Evolutionary conservation across 2,888 invertebrate species (phyloP), one percentile per base, ranked within the genome.

Genomic region (Nomada hirtipes): DNA sequence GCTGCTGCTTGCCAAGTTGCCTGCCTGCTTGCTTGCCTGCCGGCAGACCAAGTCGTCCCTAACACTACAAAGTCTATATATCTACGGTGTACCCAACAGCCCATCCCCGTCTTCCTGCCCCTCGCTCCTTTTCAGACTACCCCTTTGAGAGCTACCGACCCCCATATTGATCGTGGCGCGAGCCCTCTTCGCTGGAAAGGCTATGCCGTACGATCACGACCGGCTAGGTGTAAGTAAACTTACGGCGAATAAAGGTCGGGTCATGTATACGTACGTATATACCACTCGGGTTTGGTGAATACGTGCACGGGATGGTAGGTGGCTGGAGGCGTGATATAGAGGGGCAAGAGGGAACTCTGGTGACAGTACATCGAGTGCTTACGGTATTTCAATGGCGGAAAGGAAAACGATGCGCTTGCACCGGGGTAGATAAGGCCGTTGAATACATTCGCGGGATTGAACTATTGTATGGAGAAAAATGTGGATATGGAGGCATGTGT

Each of bases 81-180:
- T 89, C 88, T 83, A 83, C 84, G 83, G 87, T 85, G 85, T 88
- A 89, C 87, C 88, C 80, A 83, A 73, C 78, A 72, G 79, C 83
- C 59, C 73, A 61, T 80, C 72, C 64, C 59, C 76, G 61, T 29
- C 83, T 74, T 75, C 80, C 87, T 73, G 80, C 76, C 75, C 88
- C 86, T 89, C 86, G 36, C 78, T 79, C 79, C 82, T 84, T 81
- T 79, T 74, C 84, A 77, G 65, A 69, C 89, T 79, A 86, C 90
- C 88, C 89, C 83, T 84, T 82, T 82, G 71, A 82, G 84, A 87
- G 88, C 86, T 88, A 89, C 90, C 89, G 88, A 84, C 88, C 90
- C 89, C 91, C 90, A 91, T 92, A 92, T 92, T 92, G 92, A 92
- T 92, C 92, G 92, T 86, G 89, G 86, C 89, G 88, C 88, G 89